Evolutionary conservation across 2,888 invertebrate species (phyloP).

Genomic region (Leptinotarsa juncta): DNA sequence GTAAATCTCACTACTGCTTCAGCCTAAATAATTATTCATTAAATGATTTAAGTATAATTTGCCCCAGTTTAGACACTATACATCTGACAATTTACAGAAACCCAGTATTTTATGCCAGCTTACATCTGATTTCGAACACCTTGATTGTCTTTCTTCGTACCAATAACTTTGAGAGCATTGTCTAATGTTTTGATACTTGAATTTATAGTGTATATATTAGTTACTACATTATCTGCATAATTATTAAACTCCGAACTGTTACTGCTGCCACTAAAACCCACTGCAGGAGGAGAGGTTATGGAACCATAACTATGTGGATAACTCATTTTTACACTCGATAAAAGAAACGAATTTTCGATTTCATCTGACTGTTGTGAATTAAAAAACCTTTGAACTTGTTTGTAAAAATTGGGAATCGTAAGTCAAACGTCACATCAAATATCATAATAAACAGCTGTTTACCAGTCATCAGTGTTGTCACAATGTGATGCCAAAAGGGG

Average conservation of each 20-base stretch:
- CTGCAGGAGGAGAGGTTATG: conserved; percentile 69
- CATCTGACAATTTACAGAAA: not conserved
- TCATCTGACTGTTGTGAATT: not conserved
- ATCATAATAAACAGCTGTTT: too few species aligned
- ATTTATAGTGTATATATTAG: conserved; percentile 83
- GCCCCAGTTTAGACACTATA: too few species aligned
- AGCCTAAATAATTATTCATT: too few species aligned
- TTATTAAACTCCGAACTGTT: conserved; percentile 82
- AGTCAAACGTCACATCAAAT: too few species aligned
- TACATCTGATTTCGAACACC: conserved; percentile 75
- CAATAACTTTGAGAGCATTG: conserved; percentile 79
- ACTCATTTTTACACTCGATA: conserved; percentile 47
- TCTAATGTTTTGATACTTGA: conserved; percentile 79
- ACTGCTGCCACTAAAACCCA: conserved; percentile 77
- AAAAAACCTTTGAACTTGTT: too few species aligned
- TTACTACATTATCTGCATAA: conserved; percentile 83
- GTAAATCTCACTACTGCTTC: too few species aligned
- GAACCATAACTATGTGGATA: conserved; percentile 61
- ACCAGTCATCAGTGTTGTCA: too few species aligned
- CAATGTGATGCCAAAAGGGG: too few species aligned
- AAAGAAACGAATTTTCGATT: not conserved
- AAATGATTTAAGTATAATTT: too few species aligned
- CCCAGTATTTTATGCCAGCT: conserved; percentile 52
- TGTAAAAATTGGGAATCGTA: too few species aligned
- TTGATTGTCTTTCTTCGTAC: conserved; percentile 80